Conservation (phyloP, 2,113 vertebrate genomes). For the Podarcis cretensis region DNA sequence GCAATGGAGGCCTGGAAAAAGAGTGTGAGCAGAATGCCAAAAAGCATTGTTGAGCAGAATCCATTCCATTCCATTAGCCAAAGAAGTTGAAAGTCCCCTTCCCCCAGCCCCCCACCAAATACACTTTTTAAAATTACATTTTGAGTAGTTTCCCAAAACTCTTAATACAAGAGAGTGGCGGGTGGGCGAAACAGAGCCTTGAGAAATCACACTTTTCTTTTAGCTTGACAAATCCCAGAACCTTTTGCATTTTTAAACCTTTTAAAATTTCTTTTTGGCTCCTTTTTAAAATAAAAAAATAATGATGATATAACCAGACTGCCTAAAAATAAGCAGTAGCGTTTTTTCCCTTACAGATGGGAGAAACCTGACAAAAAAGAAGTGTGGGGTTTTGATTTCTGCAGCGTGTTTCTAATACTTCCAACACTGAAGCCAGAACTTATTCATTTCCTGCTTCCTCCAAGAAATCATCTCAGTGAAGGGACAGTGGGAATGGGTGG, state of each 20-base stretch:
- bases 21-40: constrained; percentile 68
- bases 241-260: constrained; percentile 49
- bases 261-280: constrained; percentile 46
- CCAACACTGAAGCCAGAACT: not conserved
- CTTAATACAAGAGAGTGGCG: constrained; percentile 44
- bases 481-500: not conserved
- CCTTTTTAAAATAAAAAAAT: not conserved
- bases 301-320: constrained; percentile 57
- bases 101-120: not conserved
- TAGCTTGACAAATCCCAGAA: constrained; percentile 48
- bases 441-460: not conserved
- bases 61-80: constrained; percentile 68
- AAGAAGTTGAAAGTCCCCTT: constrained; percentile 57
- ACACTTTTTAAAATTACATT: constrained; percentile 56
- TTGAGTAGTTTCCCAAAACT: constrained; percentile 71
- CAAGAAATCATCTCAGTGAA: not conserved
- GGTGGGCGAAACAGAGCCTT: constrained; percentile 29
- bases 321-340: constrained; percentile 52
- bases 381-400: not conserved
- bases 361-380: not conserved
- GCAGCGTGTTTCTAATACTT: not conserved
- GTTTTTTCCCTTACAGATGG: constrained; percentile 29
- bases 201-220: constrained; percentile 31
- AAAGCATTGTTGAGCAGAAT: constrained; percentile 73
- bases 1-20: constrained; percentile 70